Base-by-base conservation (phyloP, 35 echinoderm and acorn worm genomes). In the Strongylocentrotus purpuratus region DNA sequence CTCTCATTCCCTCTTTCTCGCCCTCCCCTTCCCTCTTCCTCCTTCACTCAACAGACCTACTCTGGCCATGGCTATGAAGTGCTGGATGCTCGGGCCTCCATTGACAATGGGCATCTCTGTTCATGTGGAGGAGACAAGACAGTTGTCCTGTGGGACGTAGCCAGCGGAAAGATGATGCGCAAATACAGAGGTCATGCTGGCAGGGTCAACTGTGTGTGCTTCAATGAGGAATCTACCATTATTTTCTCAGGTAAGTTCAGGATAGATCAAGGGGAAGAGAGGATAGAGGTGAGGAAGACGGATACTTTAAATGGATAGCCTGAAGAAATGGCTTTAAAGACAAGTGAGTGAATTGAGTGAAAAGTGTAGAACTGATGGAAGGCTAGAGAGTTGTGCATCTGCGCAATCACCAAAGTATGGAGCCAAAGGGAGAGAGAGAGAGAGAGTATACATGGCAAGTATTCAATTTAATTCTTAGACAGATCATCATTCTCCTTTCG, bases 181-280 rank as follows among this genome's bases (percentile, higher is more conserved):
- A 99, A 97, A 95, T 99, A 95, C 95, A 61, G 98, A 33, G 98
- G 98, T 15, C 98, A 99, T 96, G 94, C 97, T 32, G 98, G 95
- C n/a, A 95, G 91, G 48, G 96, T 99, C 47, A 97, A 98, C 87
- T 97, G 98, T 97, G 98, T 99, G 11, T 95, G 96, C 28, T 99
- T 99, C 47, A 99, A 99, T 94, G 98, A 99, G 32, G 98, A 99
- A 86, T 96, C 98, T 45, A 95, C 98, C 33, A 96, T 99, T 71
- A 94, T 99, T 31, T 97, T 99, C 46, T 97, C 98, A 94, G 98
- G 98, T 99, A 94, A 47, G 48, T 61, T 55, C 50, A 55, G 50
- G 35, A 41, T 1, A 41, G 35, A 41, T 41, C 35, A 41, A 41
- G 35, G 3, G 35, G 3, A 41, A 3, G 35, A 41, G 35, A 41